Evolutionary conservation across 2,888 invertebrate genomes (phyloP).

Genomic region (Nipponacmea schrenckii): DNA sequence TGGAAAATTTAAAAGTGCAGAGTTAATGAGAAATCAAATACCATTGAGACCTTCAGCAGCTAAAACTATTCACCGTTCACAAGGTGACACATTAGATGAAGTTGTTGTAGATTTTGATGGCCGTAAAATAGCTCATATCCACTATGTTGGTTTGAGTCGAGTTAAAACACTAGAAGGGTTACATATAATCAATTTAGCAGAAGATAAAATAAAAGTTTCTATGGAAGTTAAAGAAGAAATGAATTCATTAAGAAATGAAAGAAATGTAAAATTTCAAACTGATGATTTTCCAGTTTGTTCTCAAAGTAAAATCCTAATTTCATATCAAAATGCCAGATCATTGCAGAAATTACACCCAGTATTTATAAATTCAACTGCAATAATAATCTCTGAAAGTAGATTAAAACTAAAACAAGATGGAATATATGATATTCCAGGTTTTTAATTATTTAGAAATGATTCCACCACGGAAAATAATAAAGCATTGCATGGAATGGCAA

Average conservation of each 20-base stretch:
- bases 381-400: neutral
- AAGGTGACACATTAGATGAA: slow-evolving; percentile 24
- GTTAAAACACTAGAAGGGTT: slow-evolving; percentile 13
- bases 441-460: neutral
- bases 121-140: slow-evolving; percentile 20
- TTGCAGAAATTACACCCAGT: too few species aligned
- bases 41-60: slow-evolving; percentile 26
- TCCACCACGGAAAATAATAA: neutral
- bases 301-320: neutral
- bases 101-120: slow-evolving; percentile 20
- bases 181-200: slow-evolving; percentile 19
- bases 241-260: slow-evolving; percentile 14
- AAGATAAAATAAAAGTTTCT: slow-evolving; percentile 11
- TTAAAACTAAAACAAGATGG: neutral
- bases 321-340: too few species aligned
- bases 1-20: slow-evolving; percentile 14
- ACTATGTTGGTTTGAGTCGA: slow-evolving; percentile 28
- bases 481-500: neutral
- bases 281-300: neutral
- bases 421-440: neutral
- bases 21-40: slow-evolving; percentile 24
- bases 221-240: slow-evolving; percentile 21
- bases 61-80: slow-evolving; percentile 28
- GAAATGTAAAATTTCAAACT: neutral
- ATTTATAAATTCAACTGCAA: too few species aligned